Evolutionary conservation across 2,888 invertebrate genomes (phyloP).

Genomic region (Protodeltote pygarga): DNA sequence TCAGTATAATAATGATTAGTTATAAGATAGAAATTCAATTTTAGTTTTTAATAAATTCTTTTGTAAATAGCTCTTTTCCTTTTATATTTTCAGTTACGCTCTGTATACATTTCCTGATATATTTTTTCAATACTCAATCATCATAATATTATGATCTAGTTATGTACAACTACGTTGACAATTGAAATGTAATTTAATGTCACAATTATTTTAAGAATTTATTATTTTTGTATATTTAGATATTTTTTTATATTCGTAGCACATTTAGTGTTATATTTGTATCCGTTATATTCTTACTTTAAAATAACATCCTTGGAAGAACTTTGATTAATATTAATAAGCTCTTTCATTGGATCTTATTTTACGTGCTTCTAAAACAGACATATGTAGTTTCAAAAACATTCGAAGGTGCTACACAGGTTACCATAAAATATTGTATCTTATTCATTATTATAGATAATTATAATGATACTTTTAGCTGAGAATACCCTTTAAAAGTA

Average conservation of each 20-base stretch:
- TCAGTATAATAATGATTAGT: slow-evolving; percentile 14
- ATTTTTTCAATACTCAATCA: slow-evolving; percentile 58
- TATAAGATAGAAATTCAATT: slow-evolving; percentile 27
- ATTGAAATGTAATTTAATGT: slow-evolving; percentile 60
- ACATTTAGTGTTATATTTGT: slow-evolving; percentile 47
- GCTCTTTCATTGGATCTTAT: slow-evolving; percentile 39
- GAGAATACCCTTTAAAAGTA: slow-evolving; percentile 26
- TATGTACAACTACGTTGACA: slow-evolving; percentile 50
- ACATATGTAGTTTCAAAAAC: slow-evolving; percentile 55
- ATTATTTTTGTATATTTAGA: slow-evolving; percentile 46
- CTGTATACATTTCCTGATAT: slow-evolving; percentile 43
- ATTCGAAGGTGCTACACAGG: slow-evolving; percentile 75
- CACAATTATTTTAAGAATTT: slow-evolving; percentile 51
- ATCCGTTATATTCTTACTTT: slow-evolving; percentile 39
- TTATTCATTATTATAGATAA: slow-evolving; percentile 64
- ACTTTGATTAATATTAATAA: slow-evolving; percentile 33
- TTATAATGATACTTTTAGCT: slow-evolving; percentile 54
- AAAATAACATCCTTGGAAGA: slow-evolving; percentile 47
- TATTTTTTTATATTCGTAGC: slow-evolving; percentile 39
- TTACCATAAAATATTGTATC: slow-evolving; percentile 73
- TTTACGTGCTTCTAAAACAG: slow-evolving; percentile 43
- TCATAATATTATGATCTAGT: slow-evolving; percentile 41
- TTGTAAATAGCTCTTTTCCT: slow-evolving; percentile 56
- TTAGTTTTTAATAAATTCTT: slow-evolving; percentile 35
- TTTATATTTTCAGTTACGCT: slow-evolving; percentile 26